Conservation (phyloP, 2,797 vertebrate genomes). For the Danio choprae region DNA sequence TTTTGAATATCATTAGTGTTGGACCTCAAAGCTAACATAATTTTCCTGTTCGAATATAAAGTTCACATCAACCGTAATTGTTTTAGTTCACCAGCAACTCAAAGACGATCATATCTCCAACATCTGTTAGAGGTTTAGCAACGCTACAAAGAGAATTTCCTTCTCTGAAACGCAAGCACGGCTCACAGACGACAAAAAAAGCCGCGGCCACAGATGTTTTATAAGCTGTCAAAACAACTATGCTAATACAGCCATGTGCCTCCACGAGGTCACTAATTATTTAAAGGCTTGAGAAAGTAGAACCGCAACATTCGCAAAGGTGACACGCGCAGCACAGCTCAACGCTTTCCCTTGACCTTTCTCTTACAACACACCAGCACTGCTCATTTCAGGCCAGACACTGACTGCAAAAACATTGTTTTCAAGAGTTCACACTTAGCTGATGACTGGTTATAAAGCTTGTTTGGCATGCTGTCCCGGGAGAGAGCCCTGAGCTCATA, state of each 20-base stretch:
- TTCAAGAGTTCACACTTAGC: no score
- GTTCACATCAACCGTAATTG: constrained; percentile 38
- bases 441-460: no score
- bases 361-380: constrained; percentile 1
- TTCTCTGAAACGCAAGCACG: constrained; percentile 24
- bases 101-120: constrained; percentile 16
- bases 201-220: constrained; percentile 50
- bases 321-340: constrained; percentile 14
- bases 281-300: constrained; percentile 41
- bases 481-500: no score
- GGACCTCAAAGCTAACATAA: constrained; percentile 23
- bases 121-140: constrained; percentile 38
- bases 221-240: constrained; percentile 56
- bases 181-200: constrained; percentile 34
- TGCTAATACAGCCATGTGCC: constrained; percentile 46
- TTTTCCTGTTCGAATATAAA: neutral
- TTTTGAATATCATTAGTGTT: neutral
- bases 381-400: constrained; percentile 14
- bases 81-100: constrained; percentile 30
- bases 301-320: constrained; percentile 37
- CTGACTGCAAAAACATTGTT: no score
- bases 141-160: constrained; percentile 30
- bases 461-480: no score
- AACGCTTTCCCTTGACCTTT: constrained; percentile 23
- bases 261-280: constrained; percentile 38